Conservation (phyloP, 2,797 vertebrate species). For the Paramormyrops hopkinsi region DNA sequence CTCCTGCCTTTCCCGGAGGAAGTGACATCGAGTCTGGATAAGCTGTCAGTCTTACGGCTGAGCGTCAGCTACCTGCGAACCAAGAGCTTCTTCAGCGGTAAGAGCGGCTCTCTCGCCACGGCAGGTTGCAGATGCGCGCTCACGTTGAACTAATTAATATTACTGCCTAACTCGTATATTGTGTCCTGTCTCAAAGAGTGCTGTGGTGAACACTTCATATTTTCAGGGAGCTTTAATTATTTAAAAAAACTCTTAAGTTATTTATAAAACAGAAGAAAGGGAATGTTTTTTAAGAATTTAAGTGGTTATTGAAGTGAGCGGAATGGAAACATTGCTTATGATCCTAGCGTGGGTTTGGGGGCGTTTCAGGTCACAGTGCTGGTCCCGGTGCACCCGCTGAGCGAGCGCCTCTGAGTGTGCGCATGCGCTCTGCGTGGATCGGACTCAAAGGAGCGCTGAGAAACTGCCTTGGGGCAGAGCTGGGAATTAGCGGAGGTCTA, state of each 20-base stretch:
- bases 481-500: background rate
- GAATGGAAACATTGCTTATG: conserved; percentile 25
- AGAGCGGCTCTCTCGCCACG: conserved; percentile 7
- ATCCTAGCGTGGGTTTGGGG: conserved; percentile 6
- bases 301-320: conserved; percentile 42
- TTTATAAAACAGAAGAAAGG: conserved; percentile 58
- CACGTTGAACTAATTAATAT: background rate
- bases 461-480: background rate
- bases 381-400: background rate
- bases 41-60: conserved; percentile 53
- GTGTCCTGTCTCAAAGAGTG: background rate
- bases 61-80: conserved; percentile 53
- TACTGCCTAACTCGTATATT: background rate
- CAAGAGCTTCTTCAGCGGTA: conserved; percentile 51
- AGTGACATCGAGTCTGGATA: conserved; percentile 53
- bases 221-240: conserved; percentile 55
- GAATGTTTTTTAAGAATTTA: conserved; percentile 56
- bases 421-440: background rate
- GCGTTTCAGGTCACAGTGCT: background rate
- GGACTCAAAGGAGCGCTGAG: background rate
- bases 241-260: conserved; percentile 56
- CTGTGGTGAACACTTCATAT: conserved; percentile 51
- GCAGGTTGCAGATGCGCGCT: background rate
- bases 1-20: conserved; percentile 53
- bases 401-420: background rate